Conservation (phyloP, 2,113 vertebrate species). For the Bolborhynchus lineola region DNA sequence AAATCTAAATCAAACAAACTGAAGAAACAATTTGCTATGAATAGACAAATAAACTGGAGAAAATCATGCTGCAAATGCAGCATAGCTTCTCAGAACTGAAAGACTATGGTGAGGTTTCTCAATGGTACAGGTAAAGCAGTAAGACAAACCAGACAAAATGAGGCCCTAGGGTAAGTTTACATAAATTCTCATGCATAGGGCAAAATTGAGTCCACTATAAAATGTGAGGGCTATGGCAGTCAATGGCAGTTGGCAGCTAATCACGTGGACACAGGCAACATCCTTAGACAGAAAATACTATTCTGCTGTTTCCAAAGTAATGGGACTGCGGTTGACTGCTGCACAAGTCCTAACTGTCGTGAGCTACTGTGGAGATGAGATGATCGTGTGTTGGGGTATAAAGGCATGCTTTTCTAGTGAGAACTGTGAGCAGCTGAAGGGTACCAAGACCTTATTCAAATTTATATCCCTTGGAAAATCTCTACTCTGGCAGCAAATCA, state of each 20-base stretch:
- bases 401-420: background rate
- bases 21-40: conserved; percentile 3
- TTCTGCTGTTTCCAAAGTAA: background rate
- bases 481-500: background rate
- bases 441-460: background rate
- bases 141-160: background rate
- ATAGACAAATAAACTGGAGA: background rate
- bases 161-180: background rate
- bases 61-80: background rate
- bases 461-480: background rate
- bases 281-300: background rate
- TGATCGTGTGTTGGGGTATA: background rate
- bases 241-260: background rate
- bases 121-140: background rate
- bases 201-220: background rate
- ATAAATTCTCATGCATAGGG: background rate
- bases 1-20: background rate
- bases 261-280: background rate
- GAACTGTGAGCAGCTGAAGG: background rate
- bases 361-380: background rate
- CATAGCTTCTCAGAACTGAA: background rate
- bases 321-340: background rate
- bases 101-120: background rate
- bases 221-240: background rate
- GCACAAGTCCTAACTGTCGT: background rate